phyloP scores from a whole-genome alignment of 2,888 invertebrate species.

The Drosophila leonis region DNA sequence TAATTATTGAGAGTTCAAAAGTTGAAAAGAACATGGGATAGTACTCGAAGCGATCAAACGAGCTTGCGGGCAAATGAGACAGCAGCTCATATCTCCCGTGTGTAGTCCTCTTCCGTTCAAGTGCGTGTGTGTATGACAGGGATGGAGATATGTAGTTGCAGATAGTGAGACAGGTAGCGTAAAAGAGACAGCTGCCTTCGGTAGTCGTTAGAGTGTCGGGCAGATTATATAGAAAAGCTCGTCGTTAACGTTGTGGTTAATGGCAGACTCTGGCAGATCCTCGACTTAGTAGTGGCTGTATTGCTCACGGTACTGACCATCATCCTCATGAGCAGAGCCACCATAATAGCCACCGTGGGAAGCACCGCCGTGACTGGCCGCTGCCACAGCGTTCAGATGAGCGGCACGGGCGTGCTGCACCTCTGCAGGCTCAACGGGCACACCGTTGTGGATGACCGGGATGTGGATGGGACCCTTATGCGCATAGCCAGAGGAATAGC shows the following conservation, averaged over 20 bases:
- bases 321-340: conserved; percentile 75
- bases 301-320: conserved; percentile 80
- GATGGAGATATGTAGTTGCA: conserved; percentile 31
- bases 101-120: conserved; percentile 39
- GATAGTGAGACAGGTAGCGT: conserved; percentile 20
- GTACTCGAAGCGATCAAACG: conserved; percentile 4
- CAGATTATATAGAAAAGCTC: conserved; percentile 46
- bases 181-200: conserved; percentile 48
- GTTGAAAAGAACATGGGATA: conserved; percentile 5
- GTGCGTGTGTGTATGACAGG: conserved; percentile 30
- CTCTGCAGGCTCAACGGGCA: conserved; percentile 86
- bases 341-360: conserved; percentile 72
- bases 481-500: conserved; percentile 78
- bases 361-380: conserved; percentile 79
- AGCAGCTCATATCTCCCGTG: conserved; percentile 65
- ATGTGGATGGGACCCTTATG: conserved; percentile 85
- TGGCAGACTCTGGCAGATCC: conserved; percentile 27
- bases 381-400: conserved; percentile 84
- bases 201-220: conserved; percentile 56
- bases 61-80: conserved; percentile 59
- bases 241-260: conserved; percentile 41
- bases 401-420: conserved; percentile 86
- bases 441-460: conserved; percentile 86
- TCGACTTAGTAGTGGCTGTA: conserved; percentile 73
- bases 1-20: conserved; percentile 7